Percentiles rank a stretch among this genome's conserved stretches.
Evolutionary conservation across 2,888 invertebrate species (phyloP).

Genomic region (Thymelicus sylvestris): DNA sequence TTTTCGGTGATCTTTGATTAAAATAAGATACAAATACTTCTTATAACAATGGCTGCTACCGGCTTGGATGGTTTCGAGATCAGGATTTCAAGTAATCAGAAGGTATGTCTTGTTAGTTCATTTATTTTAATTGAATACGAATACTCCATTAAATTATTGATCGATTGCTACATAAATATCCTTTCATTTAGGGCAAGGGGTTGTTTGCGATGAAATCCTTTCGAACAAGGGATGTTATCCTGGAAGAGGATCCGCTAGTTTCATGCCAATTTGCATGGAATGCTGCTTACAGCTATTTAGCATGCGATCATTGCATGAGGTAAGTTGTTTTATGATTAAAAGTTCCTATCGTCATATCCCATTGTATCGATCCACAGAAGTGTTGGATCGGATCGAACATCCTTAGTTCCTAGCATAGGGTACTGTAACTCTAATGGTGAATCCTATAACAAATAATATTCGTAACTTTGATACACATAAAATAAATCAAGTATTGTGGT

Average conservation of each 20-base stretch:
- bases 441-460: not conserved
- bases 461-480: not conserved
- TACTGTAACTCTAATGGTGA: not conserved
- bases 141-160: not conserved
- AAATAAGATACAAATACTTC: not conserved
- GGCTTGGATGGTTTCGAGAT: slow-evolving; percentile 72
- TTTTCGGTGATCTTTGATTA: slow-evolving; percentile 7
- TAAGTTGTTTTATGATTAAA: slow-evolving; percentile 55
- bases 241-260: slow-evolving; percentile 95
- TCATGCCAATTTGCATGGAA: slow-evolving; percentile 98
- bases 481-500: too few species aligned
- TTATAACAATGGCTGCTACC: slow-evolving; percentile 43
- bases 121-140: not conserved
- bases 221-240: slow-evolving; percentile 90
- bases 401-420: not conserved
- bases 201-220: slow-evolving; percentile 90
- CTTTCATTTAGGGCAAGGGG: slow-evolving; percentile 89
- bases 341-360: not conserved
- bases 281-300: slow-evolving; percentile 92
- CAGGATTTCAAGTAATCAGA: slow-evolving; percentile 68
- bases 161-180: slow-evolving; percentile 10
- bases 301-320: slow-evolving; percentile 96
- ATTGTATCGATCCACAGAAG: too few species aligned
- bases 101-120: slow-evolving; percentile 54
- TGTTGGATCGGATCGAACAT: too few species aligned